Evolutionary conservation across 2,797 vertebrate species (phyloP).

Genomic region (Myripristis jacobus): DNA sequence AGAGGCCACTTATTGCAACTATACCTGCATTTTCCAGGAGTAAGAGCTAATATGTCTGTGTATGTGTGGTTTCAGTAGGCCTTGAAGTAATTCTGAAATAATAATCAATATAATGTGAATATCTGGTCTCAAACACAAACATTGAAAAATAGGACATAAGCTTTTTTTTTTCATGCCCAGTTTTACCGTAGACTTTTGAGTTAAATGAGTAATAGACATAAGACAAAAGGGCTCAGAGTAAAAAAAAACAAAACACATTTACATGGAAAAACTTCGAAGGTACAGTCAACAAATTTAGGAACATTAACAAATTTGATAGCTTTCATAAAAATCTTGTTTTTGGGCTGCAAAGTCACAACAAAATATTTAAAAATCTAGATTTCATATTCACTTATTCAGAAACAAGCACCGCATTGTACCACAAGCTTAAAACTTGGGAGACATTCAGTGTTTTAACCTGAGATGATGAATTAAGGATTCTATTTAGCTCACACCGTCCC

Average conservation of each 20-base stretch:
- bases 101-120: neutral
- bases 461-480: conserved; percentile 5
- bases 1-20: conserved; percentile 41
- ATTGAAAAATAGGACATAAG: neutral
- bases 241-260: neutral
- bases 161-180: conserved; percentile 3
- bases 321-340: neutral
- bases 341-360: neutral
- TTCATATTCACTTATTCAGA: conserved; percentile 8
- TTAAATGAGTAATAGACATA: conserved; percentile 1
- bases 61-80: neutral
- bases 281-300: neutral
- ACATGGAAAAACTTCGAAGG: neutral
- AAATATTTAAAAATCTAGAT: neutral
- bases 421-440: neutral
- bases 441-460: neutral
- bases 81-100: neutral
- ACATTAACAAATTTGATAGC: conserved; percentile 1
- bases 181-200: neutral
- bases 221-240: neutral
- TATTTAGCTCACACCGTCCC: conserved; percentile 41
- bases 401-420: neutral
- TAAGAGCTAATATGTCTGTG: neutral
- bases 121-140: neutral
- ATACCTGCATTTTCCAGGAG: neutral